A percentile compares a stretch with the other conserved stretches of the same genome.
These are phyloP conservation scores for Bemisia tabaci DNA, from an alignment of 1,140 invertebrate genomes.

Conservation along the genomic window DNA sequence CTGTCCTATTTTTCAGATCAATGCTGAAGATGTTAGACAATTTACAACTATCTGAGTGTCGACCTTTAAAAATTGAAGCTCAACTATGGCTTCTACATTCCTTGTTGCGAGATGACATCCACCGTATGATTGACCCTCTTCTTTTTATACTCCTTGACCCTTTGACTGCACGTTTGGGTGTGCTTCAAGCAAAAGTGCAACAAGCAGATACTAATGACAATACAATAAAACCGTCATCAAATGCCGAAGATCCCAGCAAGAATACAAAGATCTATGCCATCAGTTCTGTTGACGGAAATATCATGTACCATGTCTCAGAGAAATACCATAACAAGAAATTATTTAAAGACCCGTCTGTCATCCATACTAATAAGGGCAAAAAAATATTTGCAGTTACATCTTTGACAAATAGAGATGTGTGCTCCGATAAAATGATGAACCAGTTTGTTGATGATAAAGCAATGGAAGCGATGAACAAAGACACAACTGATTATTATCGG, in stretches of 20 bases:
- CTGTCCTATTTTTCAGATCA: slow-evolving; percentile 36
- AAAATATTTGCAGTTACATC: slow-evolving; percentile 17
- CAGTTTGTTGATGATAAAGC: not conserved
- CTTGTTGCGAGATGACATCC: slow-evolving; percentile 59
- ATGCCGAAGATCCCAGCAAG: slow-evolving; percentile 8
- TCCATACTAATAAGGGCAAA: slow-evolving; percentile 11
- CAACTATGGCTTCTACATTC: slow-evolving; percentile 59
- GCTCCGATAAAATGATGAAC: not conserved
- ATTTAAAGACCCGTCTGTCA: slow-evolving; percentile 1
- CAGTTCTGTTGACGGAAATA: slow-evolving; percentile 70
- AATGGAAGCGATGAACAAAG: not conserved
- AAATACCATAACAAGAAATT: slow-evolving; percentile 8
- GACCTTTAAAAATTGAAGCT: slow-evolving; percentile 51
- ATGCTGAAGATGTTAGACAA: slow-evolving; percentile 65
- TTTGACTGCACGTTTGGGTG: slow-evolving; percentile 69
- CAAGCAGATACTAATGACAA: slow-evolving; percentile 26
- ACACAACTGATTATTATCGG: not conserved
- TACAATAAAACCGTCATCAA: not conserved
- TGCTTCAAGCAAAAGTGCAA: slow-evolving; percentile 67
- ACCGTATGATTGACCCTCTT: slow-evolving; percentile 63
- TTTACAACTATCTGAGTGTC: slow-evolving; percentile 48
- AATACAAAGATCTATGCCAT: slow-evolving; percentile 64
- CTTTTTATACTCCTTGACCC: slow-evolving; percentile 64
- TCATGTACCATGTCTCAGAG: slow-evolving; percentile 59
- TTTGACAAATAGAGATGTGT: slow-evolving; percentile 13